Percentiles rank a stretch among this genome's conserved stretches.
phyloP scores from a whole-genome alignment of 2,888 invertebrate genomes.

The Drosophila nr. fundita region DNA sequence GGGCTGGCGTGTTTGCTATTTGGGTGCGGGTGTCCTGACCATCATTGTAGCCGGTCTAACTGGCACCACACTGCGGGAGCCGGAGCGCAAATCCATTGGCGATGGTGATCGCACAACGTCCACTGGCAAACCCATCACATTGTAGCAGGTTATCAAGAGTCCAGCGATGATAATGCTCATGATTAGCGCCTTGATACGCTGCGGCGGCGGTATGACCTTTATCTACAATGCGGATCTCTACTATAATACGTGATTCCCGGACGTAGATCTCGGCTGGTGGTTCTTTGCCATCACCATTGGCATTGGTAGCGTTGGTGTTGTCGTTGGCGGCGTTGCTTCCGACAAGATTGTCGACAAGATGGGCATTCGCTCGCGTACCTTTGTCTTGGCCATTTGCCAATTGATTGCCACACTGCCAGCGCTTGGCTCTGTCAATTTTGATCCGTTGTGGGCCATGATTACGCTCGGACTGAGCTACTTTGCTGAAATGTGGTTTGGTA shows the following conservation, averaged over 20 bases:
- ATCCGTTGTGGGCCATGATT: conserved; percentile 94
- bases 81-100: conserved; percentile 90
- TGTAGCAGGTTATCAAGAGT: conserved; percentile 91
- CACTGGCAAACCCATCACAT: conserved; percentile 86
- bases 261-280: conserved; percentile 96
- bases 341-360: conserved; percentile 95
- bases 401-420: conserved; percentile 93
- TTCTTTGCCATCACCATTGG: conserved; percentile 94
- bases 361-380: conserved; percentile 92
- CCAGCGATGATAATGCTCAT: conserved; percentile 92
- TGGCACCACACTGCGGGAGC: conserved; percentile 91
- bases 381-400: conserved; percentile 92
- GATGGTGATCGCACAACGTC: conserved; percentile 86
- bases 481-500: conserved; percentile 98
- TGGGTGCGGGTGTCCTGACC: conserved; percentile 91
- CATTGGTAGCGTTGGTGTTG: conserved; percentile 90
- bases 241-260: conserved; percentile 94
- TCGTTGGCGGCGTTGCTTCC: conserved; percentile 90
- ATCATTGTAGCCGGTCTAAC: conserved; percentile 90
- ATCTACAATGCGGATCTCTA: conserved; percentile 96
- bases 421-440: conserved; percentile 93
- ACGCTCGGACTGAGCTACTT: conserved; percentile 95
- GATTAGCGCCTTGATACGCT: conserved; percentile 94
- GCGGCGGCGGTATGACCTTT: conserved; percentile 95
- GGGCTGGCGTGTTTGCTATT: conserved; percentile 94